Evolutionary conservation across 2,888 invertebrate genomes (phyloP), one percentile per base, ranked within the genome.

Genomic region (Dichetophora obliterata): DNA sequence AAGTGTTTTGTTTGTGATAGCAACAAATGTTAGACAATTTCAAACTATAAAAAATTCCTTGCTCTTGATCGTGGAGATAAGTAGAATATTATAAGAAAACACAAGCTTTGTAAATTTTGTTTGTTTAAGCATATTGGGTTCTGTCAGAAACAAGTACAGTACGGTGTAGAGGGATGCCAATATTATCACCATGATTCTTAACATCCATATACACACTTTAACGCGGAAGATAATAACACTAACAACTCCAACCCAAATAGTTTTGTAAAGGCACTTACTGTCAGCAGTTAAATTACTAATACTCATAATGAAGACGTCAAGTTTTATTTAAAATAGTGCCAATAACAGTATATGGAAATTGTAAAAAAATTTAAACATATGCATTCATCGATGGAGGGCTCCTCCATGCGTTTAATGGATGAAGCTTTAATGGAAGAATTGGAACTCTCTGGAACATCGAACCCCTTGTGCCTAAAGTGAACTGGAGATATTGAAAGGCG

Each of bases 101-200:
- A 34, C 5, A 19, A 74, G 6, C 27, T 79, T 22, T 79, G 76
- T 63, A 75, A 65, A 14, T 73, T 75, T n/a, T 77, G 77, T 31
- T 70, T 79, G 57, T 34, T 70, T 34, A 65, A 76, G 50, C 78
- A 77, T 34, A 27, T 14, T 8, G 76, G 75, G 50, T 27, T 77
- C 3, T 77, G 77, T 66, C 63, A 16, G 50, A 73, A 69, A 14
- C 72, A 37, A 72, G 66, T 72, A 14, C 65, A 75, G 68, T 76
- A 71, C 27, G 74, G 48, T 6, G 71, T 77, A 59, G 70, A 77
- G 63, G 75, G 74, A 27, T 79, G 75, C 61, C 69, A 73, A 11
- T 68, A 74, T 27, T 77, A 77, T 68, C 75, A 79, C 73, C 65
- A 79, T 61, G 22, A 73, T 79, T 63, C 77, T 77, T 65, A 57